Evolutionary conservation across 2,797 vertebrate genomes (phyloP), one percentile per base, ranked within the genome.

Genomic region (Periparus ater): DNA sequence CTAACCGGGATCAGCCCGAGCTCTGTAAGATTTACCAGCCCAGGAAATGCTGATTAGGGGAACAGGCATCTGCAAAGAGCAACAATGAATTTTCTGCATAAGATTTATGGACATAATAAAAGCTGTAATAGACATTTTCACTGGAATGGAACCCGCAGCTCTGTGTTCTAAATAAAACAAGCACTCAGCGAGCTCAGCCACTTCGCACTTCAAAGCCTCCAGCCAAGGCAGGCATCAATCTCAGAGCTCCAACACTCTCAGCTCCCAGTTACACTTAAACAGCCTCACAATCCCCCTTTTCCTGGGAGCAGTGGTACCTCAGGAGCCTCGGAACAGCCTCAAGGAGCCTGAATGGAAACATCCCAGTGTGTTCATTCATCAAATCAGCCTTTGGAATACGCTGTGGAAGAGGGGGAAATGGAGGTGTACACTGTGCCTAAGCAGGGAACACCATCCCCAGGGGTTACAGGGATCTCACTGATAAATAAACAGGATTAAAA

Each of bases 31-130:
- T 57, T 54, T 44, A 48, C 45, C 60, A 62, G 30, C 72, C 72
- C 58, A 16, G 48, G 53, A 70, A 91, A 71, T 12, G 48, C 87
- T 73, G 78, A 79, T 45, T 13, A 75, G 32, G 32, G 32, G n/a
- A 95, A 72, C 2, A 88, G 54, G 34, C 6, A 0, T 26, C 51
- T 34, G 62, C 71, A 86, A 68, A 90, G 57, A 47, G 60, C 77
- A 84, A 32, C 55, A 48, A 17, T 30, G 74, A 84, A 86, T 86
- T 70, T 85, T 88, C 90, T 60, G 6, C 23, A 0, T 6, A 13
- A 93, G 85, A 88, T 93, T 91, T 90, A 82, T 58, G 63, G 83
- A 48, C 55, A 70, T 8, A 53, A 85, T 87, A 65, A 80, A 73
- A 88, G 13, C 25, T 2, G 40, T 4, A 76, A 86, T 9, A 70